A percentile compares a stretch with the other conserved stretches of the same genome.
These are phyloP conservation scores for Balaeniceps rex DNA, from an alignment of 2,113 vertebrate species.

Conservation along the genomic window DNA sequence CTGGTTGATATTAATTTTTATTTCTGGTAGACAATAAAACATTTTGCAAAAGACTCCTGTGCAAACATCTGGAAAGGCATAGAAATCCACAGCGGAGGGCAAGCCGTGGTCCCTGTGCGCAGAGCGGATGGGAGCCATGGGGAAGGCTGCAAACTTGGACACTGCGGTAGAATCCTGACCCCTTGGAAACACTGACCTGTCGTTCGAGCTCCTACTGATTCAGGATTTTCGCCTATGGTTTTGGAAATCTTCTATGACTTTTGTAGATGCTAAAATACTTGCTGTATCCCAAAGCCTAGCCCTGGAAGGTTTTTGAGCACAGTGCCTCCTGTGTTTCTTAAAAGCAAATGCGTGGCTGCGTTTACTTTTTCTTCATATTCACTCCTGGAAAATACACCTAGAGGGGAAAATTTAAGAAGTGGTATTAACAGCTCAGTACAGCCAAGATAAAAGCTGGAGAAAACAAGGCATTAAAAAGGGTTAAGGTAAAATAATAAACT, in stretches of 20 bases:
- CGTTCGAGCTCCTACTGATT: background rate
- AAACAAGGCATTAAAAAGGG: background rate
- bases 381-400: constrained; percentile 29
- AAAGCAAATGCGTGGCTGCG: background rate
- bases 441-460: constrained; percentile 3
- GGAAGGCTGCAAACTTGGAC: background rate
- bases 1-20: constrained; percentile 64
- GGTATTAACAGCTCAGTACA: constrained; percentile 45
- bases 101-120: background rate
- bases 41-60: constrained; percentile 6
- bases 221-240: background rate
- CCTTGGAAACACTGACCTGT: background rate
- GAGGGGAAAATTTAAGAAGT: constrained; percentile 28
- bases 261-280: background rate
- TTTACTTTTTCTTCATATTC: background rate
- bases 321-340: background rate
- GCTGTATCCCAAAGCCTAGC: background rate
- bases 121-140: background rate
- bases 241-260: background rate
- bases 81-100: background rate
- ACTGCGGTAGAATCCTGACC: background rate
- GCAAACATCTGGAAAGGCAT: constrained; percentile 2
- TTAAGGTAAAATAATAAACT: constrained; percentile 51
- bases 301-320: background rate
- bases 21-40: background rate